These are phyloP conservation scores for Mergus octosetaceus DNA, from an alignment of 2,797 vertebrate genomes.

Conservation along the genomic window DNA sequence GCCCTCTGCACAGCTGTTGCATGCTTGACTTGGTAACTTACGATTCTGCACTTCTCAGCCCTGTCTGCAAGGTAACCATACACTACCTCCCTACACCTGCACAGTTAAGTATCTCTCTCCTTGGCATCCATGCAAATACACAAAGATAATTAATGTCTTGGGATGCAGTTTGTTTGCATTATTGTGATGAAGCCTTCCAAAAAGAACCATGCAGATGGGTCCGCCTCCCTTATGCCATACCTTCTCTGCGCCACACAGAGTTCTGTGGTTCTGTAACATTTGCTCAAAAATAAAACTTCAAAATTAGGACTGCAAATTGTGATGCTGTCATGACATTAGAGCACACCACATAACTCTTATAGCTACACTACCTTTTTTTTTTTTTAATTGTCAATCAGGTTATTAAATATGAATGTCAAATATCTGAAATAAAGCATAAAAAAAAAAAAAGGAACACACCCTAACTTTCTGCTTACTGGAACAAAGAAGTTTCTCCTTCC, in stretches of 20 bases:
- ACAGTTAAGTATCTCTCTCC: neutral
- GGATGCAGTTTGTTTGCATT: neutral
- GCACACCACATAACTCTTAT: neutral
- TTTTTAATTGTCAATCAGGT: neutral
- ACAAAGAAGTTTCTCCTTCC: neutral
- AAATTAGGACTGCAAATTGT: neutral
- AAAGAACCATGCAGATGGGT: neutral
- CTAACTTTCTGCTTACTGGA: neutral
- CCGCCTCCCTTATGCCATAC: neutral
- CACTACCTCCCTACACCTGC: constrained; percentile 23
- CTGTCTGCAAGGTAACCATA: neutral
- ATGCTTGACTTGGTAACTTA: neutral
- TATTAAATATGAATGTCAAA: neutral
- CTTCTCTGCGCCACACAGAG: neutral
- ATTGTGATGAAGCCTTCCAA: neutral
- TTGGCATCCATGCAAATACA: neutral
- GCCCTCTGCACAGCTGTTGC: neutral
- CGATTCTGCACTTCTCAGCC: neutral
- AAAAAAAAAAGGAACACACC: neutral
- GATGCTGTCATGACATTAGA: neutral
- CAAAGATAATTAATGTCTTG: neutral
- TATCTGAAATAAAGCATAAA: neutral
- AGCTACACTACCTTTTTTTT: neutral
- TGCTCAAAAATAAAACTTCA: neutral
- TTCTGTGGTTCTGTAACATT: neutral